Base-by-base conservation (phyloP, 2,888 invertebrate species). In the Aporophyla lueneburgensis region DNA sequence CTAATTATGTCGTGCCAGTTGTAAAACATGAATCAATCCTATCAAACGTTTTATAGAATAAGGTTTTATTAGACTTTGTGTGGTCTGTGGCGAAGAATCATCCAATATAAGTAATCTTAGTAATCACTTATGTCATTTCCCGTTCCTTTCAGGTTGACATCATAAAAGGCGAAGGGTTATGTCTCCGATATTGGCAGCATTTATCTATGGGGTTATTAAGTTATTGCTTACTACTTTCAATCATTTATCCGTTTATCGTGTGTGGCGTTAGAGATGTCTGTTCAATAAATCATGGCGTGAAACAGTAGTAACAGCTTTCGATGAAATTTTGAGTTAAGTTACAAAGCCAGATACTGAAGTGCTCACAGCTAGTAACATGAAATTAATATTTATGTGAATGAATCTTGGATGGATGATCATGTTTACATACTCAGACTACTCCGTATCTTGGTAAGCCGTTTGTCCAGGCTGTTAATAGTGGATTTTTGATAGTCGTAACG, bases 1-100 rank as follows among this genome's bases (percentile, higher is more conserved):
- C 24, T 65, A 83, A 76, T 80, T 80, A 76, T 71, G n/a, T 72
- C 27, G 46, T 27, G 61, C 53, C 43, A 33, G 61, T 59, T 76
- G 51, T 76, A 67, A 83, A 76, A 53, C 43, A 21, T 54, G 65
- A 72, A 59, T 74, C 24, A 66, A 54, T 56, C 5, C 33, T 40
- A 40, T 67, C 56, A 59, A 49, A 14, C 7, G 49, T 74, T 82
- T 71, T 69, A n/a, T 40, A 79, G 83, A 79, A 79, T 12, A 46
- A 16, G 40, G 12, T 67, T 82, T 77, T 54, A 78, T 77, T 62
- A 61, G 54, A 53, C 33, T 75, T 53, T 14, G 43, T 72, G 77
- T 58, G 68, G 83, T 54, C 77, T 33, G 56, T 70, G 66, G 54
- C 1, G 3, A 58, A 21, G 63, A 77, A 71, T 68, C 65, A 65